Evolutionary conservation across 2,113 vertebrate species (phyloP), one percentile per base, ranked within the genome.

Genomic region (Montifringilla adamsi): DNA sequence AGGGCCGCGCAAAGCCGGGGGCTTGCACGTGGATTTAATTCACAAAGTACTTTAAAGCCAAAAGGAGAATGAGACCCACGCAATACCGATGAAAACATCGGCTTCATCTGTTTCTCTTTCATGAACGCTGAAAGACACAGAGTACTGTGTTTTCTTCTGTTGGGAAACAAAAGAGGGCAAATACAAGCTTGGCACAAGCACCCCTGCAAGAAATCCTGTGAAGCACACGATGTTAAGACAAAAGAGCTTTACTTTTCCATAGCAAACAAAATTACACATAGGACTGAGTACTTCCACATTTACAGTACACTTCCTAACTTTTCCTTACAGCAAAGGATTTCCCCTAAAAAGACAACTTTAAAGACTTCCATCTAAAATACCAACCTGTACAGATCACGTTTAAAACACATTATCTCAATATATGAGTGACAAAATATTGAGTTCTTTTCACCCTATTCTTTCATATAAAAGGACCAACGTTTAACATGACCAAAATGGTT

Each of bases 231-330:
- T 44, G 62, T 84, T 96, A 95, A 84, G 91, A 96, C 77, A 96
- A 94, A 96, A 86, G 76, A 96, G 94, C 47, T 96, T 97, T 76
- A 96, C 93, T 95, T 94, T 91, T 97, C 82, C 83, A 73, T 97
- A 95, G 96, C 96, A 89, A 98, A 95, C 90, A 96, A 97, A 97
- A 95, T 95, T 60, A 97, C 96, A 98, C 63, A 91, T 72, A 90
- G 87, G 95, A 96, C 93, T 87, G 94, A 96, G 81, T 92, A 94
- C 90, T 92, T 94, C 96, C 91, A 96, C 89, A 10, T 89, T 94
- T 94, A 98, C 96, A 97, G 81, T 80, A 93, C 56, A 79, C 63
- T 92, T 96, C 64, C 93, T 96, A 96, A 35, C 89, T 77, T 72
- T 37, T 91, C 96, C 94, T 97, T 89, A 96, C 74, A 95, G 94